Evolutionary conservation across 2,888 invertebrate species (phyloP), one percentile per base, ranked within the genome.

Genomic region (Phaedon cochleariae): DNA sequence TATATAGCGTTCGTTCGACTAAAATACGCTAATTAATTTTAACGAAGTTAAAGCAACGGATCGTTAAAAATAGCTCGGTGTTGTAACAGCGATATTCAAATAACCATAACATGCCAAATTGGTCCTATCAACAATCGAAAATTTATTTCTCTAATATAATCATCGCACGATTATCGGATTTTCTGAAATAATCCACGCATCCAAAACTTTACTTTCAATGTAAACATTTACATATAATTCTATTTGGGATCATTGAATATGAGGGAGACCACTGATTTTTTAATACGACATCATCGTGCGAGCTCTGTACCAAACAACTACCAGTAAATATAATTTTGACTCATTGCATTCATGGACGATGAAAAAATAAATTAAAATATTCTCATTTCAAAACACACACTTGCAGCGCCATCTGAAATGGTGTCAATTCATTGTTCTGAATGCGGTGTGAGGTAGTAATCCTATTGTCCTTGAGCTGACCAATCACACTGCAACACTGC

Each of bases 21-120:
- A 65, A 65, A 65, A 62, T 37, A 62, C 48, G 51, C 53, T 59
- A 70, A 70, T 70, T 70, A 70, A 68, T 66, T 66, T 68, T 68
- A 66, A 70, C 62, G 62, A 68, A 66, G 68, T 62, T 52, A 68
- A 66, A 66, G 68, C 66, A 68, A 68, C n/a, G 41, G 68, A 58
- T n/a, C 29, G 62, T 53, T 68, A 70, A 68, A 70, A 68, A 70
- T 70, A 70, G 66, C 59, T 37, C 51, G 29, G 52, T 63, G 62
- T 70, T 70, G 61, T 65, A 65, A 64, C 65, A 65, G 59, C 59
- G 64, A 61, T 64, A 65, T 67, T 58, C 63, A 65, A 65, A 67
- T 70, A 70, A 59, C 57, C 58, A 48, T 54, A 26, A 62, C 65
- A 53, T 62, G 60, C 67, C 67, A 69, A 69, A 69, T 61, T 60